Conservation (phyloP, 2,888 invertebrate species). For the Corbicula japonica region DNA sequence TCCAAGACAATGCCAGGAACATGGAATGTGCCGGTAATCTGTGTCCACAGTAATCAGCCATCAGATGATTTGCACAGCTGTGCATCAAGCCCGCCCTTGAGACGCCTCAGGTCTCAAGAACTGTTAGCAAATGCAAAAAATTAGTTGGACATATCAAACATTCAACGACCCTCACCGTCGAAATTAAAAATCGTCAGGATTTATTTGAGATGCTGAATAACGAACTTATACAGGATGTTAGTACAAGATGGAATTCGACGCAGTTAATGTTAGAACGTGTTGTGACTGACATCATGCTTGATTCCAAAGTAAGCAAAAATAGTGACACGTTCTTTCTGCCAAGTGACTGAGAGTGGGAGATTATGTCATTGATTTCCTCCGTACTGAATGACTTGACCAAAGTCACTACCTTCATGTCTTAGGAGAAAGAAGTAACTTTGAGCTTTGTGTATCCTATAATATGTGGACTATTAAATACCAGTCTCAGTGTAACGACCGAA, state of each 20-base stretch:
- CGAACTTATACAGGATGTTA: too few relatives aligned
- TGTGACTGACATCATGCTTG: constrained; percentile 4
- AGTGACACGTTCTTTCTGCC: background rate
- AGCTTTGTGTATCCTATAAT: background rate
- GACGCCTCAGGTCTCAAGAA: constrained; percentile 10
- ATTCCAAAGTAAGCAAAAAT: constrained; percentile 1
- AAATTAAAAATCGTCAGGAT: constrained; percentile 27
- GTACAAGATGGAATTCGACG: constrained; percentile 2
- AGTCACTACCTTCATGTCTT: constrained; percentile 12
- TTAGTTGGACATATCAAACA: too few relatives aligned
- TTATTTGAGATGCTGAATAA: constrained; percentile 21
- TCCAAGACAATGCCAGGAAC: constrained; percentile 45
- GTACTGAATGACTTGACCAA: background rate
- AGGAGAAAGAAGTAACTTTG: background rate
- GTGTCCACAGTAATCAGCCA: constrained; percentile 33
- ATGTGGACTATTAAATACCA: constrained; percentile 12
- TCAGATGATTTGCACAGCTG: constrained; percentile 33
- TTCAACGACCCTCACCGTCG: constrained; percentile 42
- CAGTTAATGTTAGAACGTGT: background rate
- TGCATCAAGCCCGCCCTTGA: constrained; percentile 42
- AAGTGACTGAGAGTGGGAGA: constrained; percentile 6
- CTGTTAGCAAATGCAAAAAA: constrained; percentile 25
- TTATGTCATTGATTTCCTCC: background rate
- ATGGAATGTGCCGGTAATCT: constrained; percentile 31
- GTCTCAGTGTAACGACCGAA: background rate